Base-by-base conservation (phyloP, 2,888 invertebrate species). In the Phlogophora meticulosa region DNA sequence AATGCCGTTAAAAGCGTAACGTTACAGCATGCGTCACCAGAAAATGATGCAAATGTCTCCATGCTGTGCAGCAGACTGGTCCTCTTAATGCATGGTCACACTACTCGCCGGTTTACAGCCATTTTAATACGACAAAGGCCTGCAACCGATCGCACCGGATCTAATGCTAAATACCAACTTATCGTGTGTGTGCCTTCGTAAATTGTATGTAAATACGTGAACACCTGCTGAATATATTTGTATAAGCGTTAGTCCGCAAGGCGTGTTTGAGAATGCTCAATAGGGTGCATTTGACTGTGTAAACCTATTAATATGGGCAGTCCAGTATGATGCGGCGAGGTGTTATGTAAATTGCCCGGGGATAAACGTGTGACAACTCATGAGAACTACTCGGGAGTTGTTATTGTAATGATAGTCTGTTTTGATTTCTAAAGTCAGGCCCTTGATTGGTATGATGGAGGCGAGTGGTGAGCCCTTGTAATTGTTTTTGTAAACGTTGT, bases 141-240 rank as follows among this genome's bases (percentile, higher is more conserved):
- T 46, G 82, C 88, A 89, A 90, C 88, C 85, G 86, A 92, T 90
- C 88, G 85, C 70, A 80, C 90, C 91, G 91, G 91, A 91, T 91
- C 87, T 84, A 80, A 87, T 88, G 86, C 87, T 90, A 89, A 90
- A 88, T 87, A 89, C 89, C 87, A 88, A 88, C 91, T 91, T 89
- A 91, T 91, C 87, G 84, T 85, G 81, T 88, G 88, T 89, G 86
- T 88, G 90, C 87, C 90, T 93, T 90, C 90, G 89, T 91, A 94
- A 95, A 94, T 94, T 93, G 93, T 95, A 95, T 95, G 94, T 94
- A 92, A 95, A 95, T 95, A 92, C 79, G 88, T 88, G 91, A 92
- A 94, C 95, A 95, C 94, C 94, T 95, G 95, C 93, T 92, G 95
- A 93, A 95, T 95, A 94, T 91, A 93, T 94, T 94, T 93, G 91